These are phyloP conservation scores for Eubucco bourcierii DNA, from an alignment of 2,113 vertebrate species.

Conservation along the genomic window DNA sequence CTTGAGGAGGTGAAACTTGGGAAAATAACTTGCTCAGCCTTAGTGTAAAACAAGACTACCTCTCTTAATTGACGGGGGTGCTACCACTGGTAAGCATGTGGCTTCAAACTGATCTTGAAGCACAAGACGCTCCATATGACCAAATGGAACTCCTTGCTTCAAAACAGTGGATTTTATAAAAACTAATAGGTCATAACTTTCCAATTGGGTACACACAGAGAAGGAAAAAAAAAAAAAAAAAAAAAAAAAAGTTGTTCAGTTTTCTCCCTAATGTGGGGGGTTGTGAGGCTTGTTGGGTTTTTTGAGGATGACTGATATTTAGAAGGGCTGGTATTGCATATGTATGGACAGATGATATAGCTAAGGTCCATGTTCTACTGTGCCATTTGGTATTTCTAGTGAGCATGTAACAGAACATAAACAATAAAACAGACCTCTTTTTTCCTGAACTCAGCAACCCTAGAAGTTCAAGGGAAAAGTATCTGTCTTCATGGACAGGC, in stretches of 20 bases:
- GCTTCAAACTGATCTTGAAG: slow-evolving; percentile 33
- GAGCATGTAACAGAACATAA: neutral
- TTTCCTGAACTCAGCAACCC: neutral
- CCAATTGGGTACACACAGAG: neutral
- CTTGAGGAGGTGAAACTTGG: slow-evolving; percentile 11
- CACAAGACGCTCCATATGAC: neutral
- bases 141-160: neutral
- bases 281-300: neutral
- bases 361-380: neutral
- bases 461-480: neutral
- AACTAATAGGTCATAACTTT: neutral
- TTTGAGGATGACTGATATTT: neutral
- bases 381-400: neutral
- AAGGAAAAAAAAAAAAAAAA: neutral
- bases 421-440: neutral
- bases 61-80: slow-evolving; percentile 50
- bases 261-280: neutral
- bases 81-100: slow-evolving; percentile 31
- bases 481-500: neutral
- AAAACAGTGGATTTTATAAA: slow-evolving; percentile 18
- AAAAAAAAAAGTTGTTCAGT: neutral
- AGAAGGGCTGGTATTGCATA: neutral
- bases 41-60: slow-evolving; percentile 69
- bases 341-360: neutral
- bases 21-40: slow-evolving; percentile 56